Evolutionary conservation across 2,888 invertebrate species (phyloP), one percentile per base, ranked within the genome.

Genomic region (Pyrochroa serraticornis): DNA sequence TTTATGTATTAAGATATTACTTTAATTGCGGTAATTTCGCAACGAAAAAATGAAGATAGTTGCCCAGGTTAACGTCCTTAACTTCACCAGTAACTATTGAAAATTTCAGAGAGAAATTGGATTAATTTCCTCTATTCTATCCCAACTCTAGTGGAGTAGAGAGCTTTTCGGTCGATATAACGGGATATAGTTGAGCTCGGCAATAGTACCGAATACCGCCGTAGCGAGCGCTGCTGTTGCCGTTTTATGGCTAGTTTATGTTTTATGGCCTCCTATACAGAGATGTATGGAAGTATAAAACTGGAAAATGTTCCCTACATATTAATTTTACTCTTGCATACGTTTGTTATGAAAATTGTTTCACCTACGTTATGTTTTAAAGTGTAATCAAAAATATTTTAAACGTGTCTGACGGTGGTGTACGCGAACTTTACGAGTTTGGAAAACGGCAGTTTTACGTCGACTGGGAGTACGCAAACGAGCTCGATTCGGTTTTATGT

Each of bases 161-260:
- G 22, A 56, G 51, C 51, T 39, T 50, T 51, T 51, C 45, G 57
- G 51, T 57, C 57, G 57, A 57, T 56, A 56, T 57, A 51, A 57
- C 48, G 42, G 54, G 48, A 55, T 54, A 22, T 22, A 22, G 22
- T 22, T 22, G 22, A 48, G 41, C 49, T 51, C 42, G 36, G 51
- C 50, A 51, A 57, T 51, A 57, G 57, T 57, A 46, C 50, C 41
- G 57, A 57, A 57, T 67, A 58, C 65, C 55, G 49, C 63, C 60
- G 57, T 57, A 47, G 60, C 44, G 44, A 60, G 51, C 58, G 65
- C 42, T 62, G 61, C 60, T 64, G 61, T 60, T 42, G 56, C 52
- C 60, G 59, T 71, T 76, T 77, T 74, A 75, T 70, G 67, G 71
- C 74, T 69, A 72, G 73, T 76, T 76, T 75, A 74, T 72, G 69